Evolutionary conservation across 2,888 invertebrate species (phyloP).

Genomic region (Xanthorhoe spadicearia): DNA sequence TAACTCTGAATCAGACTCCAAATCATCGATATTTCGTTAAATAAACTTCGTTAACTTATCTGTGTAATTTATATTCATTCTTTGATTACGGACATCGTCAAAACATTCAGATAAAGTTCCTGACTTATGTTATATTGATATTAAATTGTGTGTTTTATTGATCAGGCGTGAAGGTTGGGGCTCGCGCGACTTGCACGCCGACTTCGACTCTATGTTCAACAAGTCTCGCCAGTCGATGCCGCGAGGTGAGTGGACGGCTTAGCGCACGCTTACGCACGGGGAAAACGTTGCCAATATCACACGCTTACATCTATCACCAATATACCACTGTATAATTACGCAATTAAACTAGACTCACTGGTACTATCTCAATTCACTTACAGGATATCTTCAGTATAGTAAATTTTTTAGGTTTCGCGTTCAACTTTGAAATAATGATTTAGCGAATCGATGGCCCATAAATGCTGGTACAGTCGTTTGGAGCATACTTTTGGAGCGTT

Average conservation of each 20-base stretch:
- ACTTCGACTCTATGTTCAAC: conserved; percentile 90
- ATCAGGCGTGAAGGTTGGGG: conserved; percentile 82
- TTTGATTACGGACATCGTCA: not conserved
- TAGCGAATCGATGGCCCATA: not conserved
- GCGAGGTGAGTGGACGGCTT: conserved; percentile 85
- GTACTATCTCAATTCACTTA: not conserved
- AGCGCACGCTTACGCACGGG: conserved; percentile 57
- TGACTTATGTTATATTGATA: not conserved
- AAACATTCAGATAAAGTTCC: no score
- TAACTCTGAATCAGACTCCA: not conserved
- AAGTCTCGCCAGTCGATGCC: conserved; percentile 85
- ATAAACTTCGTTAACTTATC: no score
- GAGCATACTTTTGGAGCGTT: no score
- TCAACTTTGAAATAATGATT: not conserved
- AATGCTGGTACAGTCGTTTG: no score
- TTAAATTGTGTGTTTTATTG: conserved; percentile 24
- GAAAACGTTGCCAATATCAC: conserved; percentile 76
- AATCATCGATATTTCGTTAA: no score
- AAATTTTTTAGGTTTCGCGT: not conserved
- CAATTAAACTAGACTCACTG: conserved; percentile 7
- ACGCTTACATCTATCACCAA: conserved; percentile 44
- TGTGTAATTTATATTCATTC: no score
- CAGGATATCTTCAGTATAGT: not conserved
- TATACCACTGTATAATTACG: conserved; percentile 37
- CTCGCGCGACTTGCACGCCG: conserved; percentile 89